A percentile compares a stretch with the other conserved stretches of the same genome.
These are phyloP conservation scores for Theristicus caerulescens DNA, from an alignment of 2,113 vertebrate species.

Conservation along the genomic window DNA sequence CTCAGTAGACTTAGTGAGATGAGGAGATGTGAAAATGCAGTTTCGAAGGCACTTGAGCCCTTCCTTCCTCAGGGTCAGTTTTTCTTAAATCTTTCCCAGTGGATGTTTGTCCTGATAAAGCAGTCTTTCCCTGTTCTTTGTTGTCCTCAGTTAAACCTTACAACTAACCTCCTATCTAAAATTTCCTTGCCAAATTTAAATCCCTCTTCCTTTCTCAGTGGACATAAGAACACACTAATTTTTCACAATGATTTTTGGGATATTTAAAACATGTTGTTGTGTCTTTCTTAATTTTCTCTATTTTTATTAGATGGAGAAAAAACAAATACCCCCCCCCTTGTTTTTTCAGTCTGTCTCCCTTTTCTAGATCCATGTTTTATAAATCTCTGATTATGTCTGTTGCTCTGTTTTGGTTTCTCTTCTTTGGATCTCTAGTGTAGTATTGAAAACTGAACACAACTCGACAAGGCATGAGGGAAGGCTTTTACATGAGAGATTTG, in stretches of 20 bases:
- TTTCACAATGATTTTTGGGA: background rate
- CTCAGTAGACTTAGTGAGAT: background rate
- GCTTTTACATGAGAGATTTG: background rate
- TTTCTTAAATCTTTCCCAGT: background rate
- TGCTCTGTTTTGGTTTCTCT: background rate
- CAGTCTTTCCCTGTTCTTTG: background rate
- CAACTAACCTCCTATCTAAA: background rate
- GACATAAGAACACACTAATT: background rate
- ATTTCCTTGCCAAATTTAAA: background rate
- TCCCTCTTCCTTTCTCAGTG: background rate
- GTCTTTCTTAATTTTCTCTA: background rate
- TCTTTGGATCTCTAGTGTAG: background rate
- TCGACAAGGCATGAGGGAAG: background rate
- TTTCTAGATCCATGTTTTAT: background rate
- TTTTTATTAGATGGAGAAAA: background rate
- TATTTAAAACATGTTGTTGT: background rate
- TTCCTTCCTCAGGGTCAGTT: background rate
- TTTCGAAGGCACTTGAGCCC: background rate
- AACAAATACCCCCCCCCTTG: background rate
- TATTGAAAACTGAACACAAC: background rate
- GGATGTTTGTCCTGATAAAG: background rate
- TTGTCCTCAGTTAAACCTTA: conserved; percentile 21
- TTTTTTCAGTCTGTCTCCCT: background rate
- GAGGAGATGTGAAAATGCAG: background rate
- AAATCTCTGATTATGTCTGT: background rate